These are phyloP conservation scores for Drosophila azteca DNA, from an alignment of 1,140 invertebrate species.

Conservation along the genomic window DNA sequence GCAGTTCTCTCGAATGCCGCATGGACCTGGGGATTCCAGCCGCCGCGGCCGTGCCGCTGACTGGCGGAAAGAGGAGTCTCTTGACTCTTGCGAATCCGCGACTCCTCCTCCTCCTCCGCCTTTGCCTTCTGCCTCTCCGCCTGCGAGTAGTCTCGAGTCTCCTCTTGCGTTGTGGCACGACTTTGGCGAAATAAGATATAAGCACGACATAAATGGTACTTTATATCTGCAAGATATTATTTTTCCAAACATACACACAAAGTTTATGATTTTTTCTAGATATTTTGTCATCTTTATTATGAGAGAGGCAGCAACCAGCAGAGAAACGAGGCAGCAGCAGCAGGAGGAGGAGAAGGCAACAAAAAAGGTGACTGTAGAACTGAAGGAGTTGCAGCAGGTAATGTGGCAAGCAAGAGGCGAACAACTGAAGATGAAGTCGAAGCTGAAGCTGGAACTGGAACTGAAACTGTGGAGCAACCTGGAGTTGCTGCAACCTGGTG, in stretches of 20 bases:
- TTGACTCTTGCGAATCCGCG: constrained; percentile 2
- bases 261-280: constrained; percentile 83
- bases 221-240: constrained; percentile 82
- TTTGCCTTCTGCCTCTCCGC: too few relatives aligned
- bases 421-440: not conserved
- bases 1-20: constrained; percentile 34
- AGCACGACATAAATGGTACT: constrained; percentile 83
- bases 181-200: constrained; percentile 81
- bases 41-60: too few relatives aligned
- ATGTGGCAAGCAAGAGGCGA: constrained; percentile 29
- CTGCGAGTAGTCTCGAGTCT: constrained; percentile 7
- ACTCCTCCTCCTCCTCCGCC: too few relatives aligned
- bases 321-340: constrained; percentile 16
- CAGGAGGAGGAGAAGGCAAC: constrained; percentile 4
- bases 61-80: not conserved
- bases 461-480: constrained; percentile 8
- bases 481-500: constrained; percentile 41
- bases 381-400: constrained; percentile 17
- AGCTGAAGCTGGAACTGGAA: not conserved
- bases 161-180: constrained; percentile 62
- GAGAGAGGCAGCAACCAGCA: constrained; percentile 33
- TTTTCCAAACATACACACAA: constrained; percentile 82
- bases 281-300: constrained; percentile 83
- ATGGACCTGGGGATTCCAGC: constrained; percentile 21
- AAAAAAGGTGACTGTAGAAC: not conserved